Evolutionary conservation across 2,888 invertebrate genomes (phyloP), one percentile per base, ranked within the genome.

Genomic region (Fissipunctia ypsillon): DNA sequence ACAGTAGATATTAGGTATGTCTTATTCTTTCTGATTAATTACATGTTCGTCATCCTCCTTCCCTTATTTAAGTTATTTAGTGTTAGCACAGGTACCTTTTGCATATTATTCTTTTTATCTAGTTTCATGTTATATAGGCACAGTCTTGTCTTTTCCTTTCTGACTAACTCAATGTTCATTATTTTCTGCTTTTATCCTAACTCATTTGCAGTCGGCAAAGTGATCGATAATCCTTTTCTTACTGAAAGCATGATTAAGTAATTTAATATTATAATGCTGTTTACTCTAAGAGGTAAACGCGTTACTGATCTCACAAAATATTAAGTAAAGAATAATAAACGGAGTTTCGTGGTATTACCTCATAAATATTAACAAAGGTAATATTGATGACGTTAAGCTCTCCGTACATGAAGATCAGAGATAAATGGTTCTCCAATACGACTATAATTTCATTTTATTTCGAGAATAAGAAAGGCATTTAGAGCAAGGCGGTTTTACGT

Each of bases 241-340:
- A 38, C 16, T 14, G 16, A 35, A 25, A 19, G n/a, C n/a, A n/a
- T n/a, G n/a, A 56, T 60, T 48, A 16, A 14, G 25, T 54, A 14
- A 69, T 52, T 69, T 28, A 48, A 69, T 71, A 43, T 43, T 28
- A 38, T 16, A 35, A 6, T 56, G 14, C 12, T n/a, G 41, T 56
- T 61, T n/a, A 56, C 10, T n/a, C n/a, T n/a, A n/a, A n/a, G 14
- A n/a, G 16, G 10, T 59, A 43, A 78, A 50, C 56, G 43, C 22
- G 10, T 72, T 72, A 63, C 57, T 45, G 80, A 41, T 80, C 56
- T 50, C n/a, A 80, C 72, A 50, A 64, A 76, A 69, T 73, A 63
- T 76, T 78, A 7, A 72, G 73, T 63, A 50, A 76, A 76, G 57
- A 56, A 50, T 72, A 56, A 76, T 78, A 61, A 71, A 56, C n/a